phyloP scores from a whole-genome alignment of 2,113 vertebrate species.

The Anthoscopus minutus region DNA sequence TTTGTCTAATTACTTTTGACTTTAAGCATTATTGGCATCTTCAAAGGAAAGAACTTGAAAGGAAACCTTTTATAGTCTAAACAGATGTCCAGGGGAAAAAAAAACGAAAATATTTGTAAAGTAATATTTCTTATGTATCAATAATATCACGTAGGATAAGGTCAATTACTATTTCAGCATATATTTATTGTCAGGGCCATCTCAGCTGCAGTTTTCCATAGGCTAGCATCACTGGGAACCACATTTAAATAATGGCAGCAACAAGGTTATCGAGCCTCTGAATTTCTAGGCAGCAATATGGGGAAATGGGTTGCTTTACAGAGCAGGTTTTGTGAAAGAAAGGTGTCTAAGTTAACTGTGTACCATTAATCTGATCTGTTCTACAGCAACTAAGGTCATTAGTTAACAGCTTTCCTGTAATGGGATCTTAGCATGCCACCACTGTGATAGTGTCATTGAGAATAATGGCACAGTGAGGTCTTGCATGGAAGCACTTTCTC shows the following conservation, averaged over 20 bases:
- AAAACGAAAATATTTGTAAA: neutral
- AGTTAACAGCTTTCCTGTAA: constrained; percentile 53
- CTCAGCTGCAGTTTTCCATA: neutral
- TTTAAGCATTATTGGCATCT: constrained; percentile 44
- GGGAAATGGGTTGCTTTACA: constrained; percentile 43
- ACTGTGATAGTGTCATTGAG: constrained; percentile 57
- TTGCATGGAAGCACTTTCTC: constrained; percentile 59
- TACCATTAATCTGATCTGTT: constrained; percentile 65
- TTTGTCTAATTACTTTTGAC: constrained; percentile 59
- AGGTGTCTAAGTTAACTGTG: constrained; percentile 39
- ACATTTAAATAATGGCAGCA: neutral
- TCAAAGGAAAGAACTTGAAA: constrained; percentile 49
- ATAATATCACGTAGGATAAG: neutral
- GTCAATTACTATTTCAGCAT: neutral
- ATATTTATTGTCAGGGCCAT: neutral
- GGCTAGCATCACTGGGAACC: neutral
- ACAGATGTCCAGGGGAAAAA: neutral
- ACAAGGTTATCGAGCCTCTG: neutral
- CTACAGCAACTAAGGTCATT: constrained; percentile 43
- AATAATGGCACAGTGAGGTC: constrained; percentile 60
- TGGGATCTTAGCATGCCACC: constrained; percentile 55
- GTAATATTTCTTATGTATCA: neutral
- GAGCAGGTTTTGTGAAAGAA: constrained; percentile 32
- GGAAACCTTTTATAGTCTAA: constrained; percentile 32
- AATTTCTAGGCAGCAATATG: constrained; percentile 30